Conservation (phyloP, 2,113 vertebrate genomes). For the Ailuropoda melanoleuca region DNA sequence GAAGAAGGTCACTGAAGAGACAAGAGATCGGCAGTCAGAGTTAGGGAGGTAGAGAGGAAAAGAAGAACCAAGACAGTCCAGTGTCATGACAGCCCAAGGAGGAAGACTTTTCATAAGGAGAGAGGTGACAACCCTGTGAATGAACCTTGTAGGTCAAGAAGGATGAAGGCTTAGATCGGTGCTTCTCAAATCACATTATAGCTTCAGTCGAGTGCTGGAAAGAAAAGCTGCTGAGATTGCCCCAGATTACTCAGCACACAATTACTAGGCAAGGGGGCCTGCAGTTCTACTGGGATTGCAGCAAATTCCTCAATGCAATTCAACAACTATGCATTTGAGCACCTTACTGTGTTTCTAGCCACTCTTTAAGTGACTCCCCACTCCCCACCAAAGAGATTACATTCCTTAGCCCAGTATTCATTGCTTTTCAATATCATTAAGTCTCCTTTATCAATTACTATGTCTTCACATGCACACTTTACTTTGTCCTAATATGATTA, state of each 20-base stretch:
- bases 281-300: accelerated
- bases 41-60: neutral
- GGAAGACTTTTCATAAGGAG: neutral
- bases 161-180: neutral
- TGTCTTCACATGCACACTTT: neutral
- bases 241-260: neutral
- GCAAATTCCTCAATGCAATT: neutral
- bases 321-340: neutral
- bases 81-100: neutral
- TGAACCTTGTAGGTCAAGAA: neutral
- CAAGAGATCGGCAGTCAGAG: neutral
- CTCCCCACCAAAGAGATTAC: neutral
- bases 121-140: neutral
- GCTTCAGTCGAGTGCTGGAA: accelerated
- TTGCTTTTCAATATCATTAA: neutral
- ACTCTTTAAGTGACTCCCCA: neutral
- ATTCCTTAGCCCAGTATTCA: neutral
- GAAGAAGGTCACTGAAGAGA: neutral
- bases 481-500: neutral
- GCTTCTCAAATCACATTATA: neutral
- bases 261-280: neutral
- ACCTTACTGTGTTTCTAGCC: neutral
- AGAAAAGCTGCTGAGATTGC: neutral
- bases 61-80: neutral
- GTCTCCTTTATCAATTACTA: neutral